Conservation (phyloP, 2,797 vertebrate genomes). For the Liasis olivaceus region DNA sequence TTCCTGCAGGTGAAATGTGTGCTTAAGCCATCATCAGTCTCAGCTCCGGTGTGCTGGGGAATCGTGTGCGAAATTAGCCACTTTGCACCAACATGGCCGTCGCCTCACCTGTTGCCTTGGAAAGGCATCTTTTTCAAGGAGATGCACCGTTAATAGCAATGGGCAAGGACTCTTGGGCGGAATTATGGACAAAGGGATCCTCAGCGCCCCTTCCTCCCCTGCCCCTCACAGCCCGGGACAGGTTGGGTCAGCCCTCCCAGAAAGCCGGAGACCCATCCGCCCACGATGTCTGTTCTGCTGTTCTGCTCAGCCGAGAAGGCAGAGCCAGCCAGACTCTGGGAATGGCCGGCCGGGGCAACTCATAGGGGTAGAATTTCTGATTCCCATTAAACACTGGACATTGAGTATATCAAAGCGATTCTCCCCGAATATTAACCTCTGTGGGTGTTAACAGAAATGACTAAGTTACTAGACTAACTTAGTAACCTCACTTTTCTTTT, state of each 20-base stretch:
- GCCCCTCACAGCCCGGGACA: neutral
- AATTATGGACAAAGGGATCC: neutral
- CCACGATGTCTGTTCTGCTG: neutral
- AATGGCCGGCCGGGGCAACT: neutral
- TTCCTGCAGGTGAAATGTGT: neutral
- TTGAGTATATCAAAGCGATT: neutral
- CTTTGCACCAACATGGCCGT: too few relatives aligned
- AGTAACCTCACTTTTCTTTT: neutral
- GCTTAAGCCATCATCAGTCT: too few relatives aligned
- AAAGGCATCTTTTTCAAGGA: neutral
- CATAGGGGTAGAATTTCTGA: neutral
- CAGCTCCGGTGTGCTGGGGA: too few relatives aligned
- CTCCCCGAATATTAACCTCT: neutral
- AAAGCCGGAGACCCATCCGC: neutral
- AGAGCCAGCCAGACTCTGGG: neutral
- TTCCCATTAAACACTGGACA: neutral
- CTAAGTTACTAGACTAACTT: neutral
- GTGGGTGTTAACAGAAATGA: neutral
- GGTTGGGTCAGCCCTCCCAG: neutral
- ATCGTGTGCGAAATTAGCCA: too few relatives aligned
- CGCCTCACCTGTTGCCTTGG: too few relatives aligned
- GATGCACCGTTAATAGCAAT: neutral
- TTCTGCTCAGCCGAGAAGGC: neutral
- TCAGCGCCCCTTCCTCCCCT: neutral
- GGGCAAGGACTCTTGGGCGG: neutral